Percentiles rank a stretch among this genome's conserved stretches.
Conservation (phyloP, 2,888 invertebrate species). For the Drosophila birchii region DNA sequence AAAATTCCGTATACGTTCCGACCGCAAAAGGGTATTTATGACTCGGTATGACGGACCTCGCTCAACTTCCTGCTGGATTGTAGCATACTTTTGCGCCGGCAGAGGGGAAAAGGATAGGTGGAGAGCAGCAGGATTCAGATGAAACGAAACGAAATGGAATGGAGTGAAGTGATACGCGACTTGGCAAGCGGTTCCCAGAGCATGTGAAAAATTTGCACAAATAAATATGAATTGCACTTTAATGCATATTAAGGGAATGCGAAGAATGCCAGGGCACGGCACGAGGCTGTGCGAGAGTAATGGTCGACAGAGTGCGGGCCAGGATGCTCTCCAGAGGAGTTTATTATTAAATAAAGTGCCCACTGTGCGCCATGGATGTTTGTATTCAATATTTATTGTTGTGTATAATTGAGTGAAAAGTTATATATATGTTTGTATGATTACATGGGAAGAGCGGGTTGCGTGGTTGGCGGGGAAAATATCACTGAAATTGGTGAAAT, state of each 20-base stretch:
- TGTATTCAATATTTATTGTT: slow-evolving; percentile 76
- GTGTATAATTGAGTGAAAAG: slow-evolving; percentile 79
- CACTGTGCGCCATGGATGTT: slow-evolving; percentile 71
- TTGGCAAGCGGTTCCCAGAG: slow-evolving; percentile 32
- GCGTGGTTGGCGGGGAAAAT: neutral
- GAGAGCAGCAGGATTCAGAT: slow-evolving; percentile 23
- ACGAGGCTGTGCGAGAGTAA: slow-evolving; percentile 4
- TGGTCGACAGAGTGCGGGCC: neutral
- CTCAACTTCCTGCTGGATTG: slow-evolving; percentile 5
- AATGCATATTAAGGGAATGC: slow-evolving; percentile 73
- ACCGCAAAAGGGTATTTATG: slow-evolving; percentile 12
- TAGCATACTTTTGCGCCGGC: slow-evolving; percentile 24
- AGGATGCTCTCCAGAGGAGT: slow-evolving; percentile 44
- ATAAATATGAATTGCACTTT: slow-evolving; percentile 80
- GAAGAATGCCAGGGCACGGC: slow-evolving; percentile 34
- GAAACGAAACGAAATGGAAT: slow-evolving; percentile 34
- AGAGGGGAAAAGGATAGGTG: neutral
- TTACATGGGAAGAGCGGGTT: slow-evolving; percentile 45
- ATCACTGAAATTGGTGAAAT: slow-evolving; percentile 46
- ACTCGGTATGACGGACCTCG: neutral
- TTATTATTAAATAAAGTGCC: slow-evolving; percentile 76
- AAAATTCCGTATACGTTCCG: neutral
- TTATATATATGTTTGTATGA: slow-evolving; percentile 74
- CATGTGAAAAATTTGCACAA: slow-evolving; percentile 77
- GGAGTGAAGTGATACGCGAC: slow-evolving; percentile 31